Conservation (phyloP, 2,113 vertebrate genomes). For the Zosterops hypoxanthus region DNA sequence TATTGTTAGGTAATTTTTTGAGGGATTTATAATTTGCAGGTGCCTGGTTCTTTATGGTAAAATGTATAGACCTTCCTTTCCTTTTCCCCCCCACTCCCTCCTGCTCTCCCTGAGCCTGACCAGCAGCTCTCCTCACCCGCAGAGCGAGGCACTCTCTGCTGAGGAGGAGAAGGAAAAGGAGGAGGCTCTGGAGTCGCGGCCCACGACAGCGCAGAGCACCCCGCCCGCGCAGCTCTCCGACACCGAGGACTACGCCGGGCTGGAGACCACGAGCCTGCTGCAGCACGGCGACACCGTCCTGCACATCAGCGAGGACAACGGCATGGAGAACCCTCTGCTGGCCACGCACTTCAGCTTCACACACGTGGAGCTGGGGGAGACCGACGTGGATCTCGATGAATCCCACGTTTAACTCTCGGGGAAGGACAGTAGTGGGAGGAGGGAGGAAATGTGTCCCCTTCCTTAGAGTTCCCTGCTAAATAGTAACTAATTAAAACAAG, state of each 20-base stretch:
- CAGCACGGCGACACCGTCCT: constrained; percentile 82
- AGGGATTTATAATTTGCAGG: background rate
- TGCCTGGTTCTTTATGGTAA: background rate
- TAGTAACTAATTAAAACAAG: background rate
- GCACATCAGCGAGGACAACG: constrained; percentile 86
- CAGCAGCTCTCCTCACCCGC: constrained; percentile 3
- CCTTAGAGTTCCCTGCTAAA: background rate
- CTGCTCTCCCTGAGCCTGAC: background rate
- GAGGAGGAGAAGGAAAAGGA: constrained; percentile 66
- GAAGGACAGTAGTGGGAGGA: background rate
- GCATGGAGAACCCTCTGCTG: constrained; percentile 92
- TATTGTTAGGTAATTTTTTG: background rate
- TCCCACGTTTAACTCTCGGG: constrained; percentile 84
- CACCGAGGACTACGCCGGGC: constrained; percentile 81
- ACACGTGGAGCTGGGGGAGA: constrained; percentile 80
- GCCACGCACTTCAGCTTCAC: constrained; percentile 73
- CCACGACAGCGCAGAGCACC: constrained; percentile 48
- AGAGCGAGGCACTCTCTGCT: constrained; percentile 59
- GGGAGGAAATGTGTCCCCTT: background rate
- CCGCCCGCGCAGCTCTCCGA: constrained; percentile 77
- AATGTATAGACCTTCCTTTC: background rate
- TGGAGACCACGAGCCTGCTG: constrained; percentile 88
- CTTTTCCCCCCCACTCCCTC: accelerated
- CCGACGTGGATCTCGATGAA: constrained; percentile 82
- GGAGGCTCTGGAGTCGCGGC: constrained; percentile 53